Base-by-base conservation (phyloP, 1,140 invertebrate genomes). In the Cotesia glomerata region DNA sequence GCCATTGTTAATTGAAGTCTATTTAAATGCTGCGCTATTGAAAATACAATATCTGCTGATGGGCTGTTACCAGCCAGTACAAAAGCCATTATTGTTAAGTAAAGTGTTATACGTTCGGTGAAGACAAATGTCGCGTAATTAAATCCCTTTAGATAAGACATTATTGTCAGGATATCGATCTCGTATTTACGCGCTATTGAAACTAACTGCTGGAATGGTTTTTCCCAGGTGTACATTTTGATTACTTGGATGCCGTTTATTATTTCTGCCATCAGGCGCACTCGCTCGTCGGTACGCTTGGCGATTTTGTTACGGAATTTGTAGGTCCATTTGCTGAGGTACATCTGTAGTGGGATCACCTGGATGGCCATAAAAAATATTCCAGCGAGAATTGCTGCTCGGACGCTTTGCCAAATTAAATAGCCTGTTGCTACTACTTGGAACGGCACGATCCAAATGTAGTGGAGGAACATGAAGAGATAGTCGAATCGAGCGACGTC, bases 141-240 rank as follows among this genome's bases (percentile, higher is more conserved):
- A 69, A 94, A 89, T 4, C 92, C 93, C 81, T 91, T 89, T 67
- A 94, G 89, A 79, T 93, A 92, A 0, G 93, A 92, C 26, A 92
- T 91, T 56, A 89, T 85, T 58, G 90, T 89, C 59, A 95, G 89
- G 51, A 91, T 88, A 69, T 90, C 87, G 3, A 93, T 89, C 86
- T 95, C 93, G 32, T 89, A 90, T 89, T 85, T 89, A 84, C 91
- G 84, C 5, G 89, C 87, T 34, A 88, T 75, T 61, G 90, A 87
- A 2, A 94, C 91, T 3, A 94, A 80, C 75, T 90, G 88, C 67
- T 91, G 89, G 79, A 95, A 95, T 4, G 93, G 92, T 76, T 91
- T 92, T 77, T 95, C 94, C 94, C 94, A 95, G 1, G 92, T 90
- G 77, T 95, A 95, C 94, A 95, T 95, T 89, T 96, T 97, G 67